Base-by-base conservation (phyloP, 2,888 invertebrate species). In the Lasioglossum malachurum region DNA sequence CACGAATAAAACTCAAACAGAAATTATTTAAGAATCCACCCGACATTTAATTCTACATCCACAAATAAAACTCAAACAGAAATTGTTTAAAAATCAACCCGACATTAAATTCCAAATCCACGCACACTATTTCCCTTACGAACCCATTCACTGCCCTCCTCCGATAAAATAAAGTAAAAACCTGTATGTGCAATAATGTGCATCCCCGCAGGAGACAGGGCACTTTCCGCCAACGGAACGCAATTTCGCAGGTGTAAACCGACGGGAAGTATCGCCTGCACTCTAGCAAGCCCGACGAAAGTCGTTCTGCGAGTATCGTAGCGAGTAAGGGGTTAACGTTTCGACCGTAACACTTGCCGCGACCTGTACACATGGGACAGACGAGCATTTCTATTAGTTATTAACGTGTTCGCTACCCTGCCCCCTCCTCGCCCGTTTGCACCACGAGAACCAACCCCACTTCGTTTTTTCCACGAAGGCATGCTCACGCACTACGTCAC, bases 401-500 rank as follows among this genome's bases (percentile, higher is more conserved):
- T 90, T 90, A 90, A 90, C 88, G 88, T 87, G 88, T 80, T 83
- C 88, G 77, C 31, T 27, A 23, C 14, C 44, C 16, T n/a, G 8
- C 74, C 78, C 83, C 57, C 38, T 38, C 64, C 38, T n/a, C 46
- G 27, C 31, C 31, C 7, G 12, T 27, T 35, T 16, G 64, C 67
- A 8, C 49, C 46, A 8, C 49, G 8, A n/a, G 67, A 10, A 31
- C 31, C 31, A 75, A 67, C 67, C 82, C 86, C 89, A 78, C 84
- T 76, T 83, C 75, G 79, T 73, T 87, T 78, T 87, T 83, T 81
- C 89, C 86, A 85, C 86, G 83, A 90, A 89, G 90, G 91, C 86
- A 88, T 84, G 91, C 88, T 91, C 88, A 91, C 91, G 90, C 90
- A 88, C 91, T 84, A 91, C 91, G 91, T 91, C 91, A 91, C 88